These are phyloP conservation scores for Petrosia ficiformis DNA, from an alignment of 37 sponge, comb jelly and placozoan genomes.

Conservation along the genomic window DNA sequence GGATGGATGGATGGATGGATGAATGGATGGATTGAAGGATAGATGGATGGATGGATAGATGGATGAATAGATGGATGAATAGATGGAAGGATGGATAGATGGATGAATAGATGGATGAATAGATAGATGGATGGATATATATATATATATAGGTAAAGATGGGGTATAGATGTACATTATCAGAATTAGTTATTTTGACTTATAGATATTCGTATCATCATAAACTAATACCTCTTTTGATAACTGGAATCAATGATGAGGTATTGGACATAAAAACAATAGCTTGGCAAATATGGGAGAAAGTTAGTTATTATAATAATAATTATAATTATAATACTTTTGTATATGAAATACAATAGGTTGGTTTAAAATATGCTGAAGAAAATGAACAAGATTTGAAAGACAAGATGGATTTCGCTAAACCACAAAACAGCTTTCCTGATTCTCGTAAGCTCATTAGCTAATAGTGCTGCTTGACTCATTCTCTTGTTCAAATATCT, in stretches of 20 bases:
- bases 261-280: conserved; percentile 51
- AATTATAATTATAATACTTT: not conserved
- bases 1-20: too few relatives aligned
- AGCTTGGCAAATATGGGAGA: conserved; percentile 46
- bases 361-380: conserved; percentile 72
- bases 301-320: conserved; percentile 30
- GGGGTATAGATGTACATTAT: too few relatives aligned
- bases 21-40: too few relatives aligned
- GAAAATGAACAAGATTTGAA: conserved; percentile 93
- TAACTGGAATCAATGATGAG: conserved; percentile 85
- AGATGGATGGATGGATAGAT: too few relatives aligned
- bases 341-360: conserved; percentile 21
- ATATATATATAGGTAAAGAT: too few relatives aligned
- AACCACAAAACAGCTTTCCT: conserved; percentile 2
- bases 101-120: too few relatives aligned
- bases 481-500: too few relatives aligned
- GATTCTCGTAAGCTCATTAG: conserved; percentile 30
- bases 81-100: too few relatives aligned
- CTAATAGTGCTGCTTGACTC: not conserved
- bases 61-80: too few relatives aligned
- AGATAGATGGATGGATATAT: too few relatives aligned
- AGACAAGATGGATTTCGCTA: conserved; percentile 74
- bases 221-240: conserved; percentile 82
- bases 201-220: conserved; percentile 92
- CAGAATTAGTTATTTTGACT: too few relatives aligned